These are phyloP conservation scores for Iselma pallidipennis DNA, from an alignment of 2,888 invertebrate genomes.

Conservation along the genomic window DNA sequence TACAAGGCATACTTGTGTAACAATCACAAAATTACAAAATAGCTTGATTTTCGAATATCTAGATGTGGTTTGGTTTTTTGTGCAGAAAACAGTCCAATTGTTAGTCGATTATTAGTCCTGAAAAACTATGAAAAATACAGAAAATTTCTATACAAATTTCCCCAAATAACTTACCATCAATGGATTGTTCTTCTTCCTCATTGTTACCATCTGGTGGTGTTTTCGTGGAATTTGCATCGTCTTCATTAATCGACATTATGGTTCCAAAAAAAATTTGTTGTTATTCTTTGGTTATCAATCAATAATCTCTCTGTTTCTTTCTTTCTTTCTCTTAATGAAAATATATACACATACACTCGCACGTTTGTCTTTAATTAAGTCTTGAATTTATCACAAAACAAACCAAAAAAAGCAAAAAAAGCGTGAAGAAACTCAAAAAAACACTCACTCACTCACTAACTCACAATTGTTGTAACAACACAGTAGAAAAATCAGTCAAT, in stretches of 20 bases:
- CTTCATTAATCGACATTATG: background rate
- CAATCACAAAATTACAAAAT: background rate
- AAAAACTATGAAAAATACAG: too few relatives aligned
- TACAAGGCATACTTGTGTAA: too few relatives aligned
- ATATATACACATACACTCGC: background rate
- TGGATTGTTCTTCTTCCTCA: background rate
- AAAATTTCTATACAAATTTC: background rate
- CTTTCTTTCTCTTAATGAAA: background rate
- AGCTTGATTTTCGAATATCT: background rate
- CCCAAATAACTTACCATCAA: background rate
- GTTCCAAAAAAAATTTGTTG: background rate
- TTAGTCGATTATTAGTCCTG: too few relatives aligned
- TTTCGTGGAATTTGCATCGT: background rate
- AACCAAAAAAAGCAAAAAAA: too few relatives aligned
- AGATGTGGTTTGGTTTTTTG: background rate
- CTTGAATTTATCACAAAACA: too few relatives aligned
- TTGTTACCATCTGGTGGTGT: background rate
- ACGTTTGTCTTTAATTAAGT: too few relatives aligned
- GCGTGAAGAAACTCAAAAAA: too few relatives aligned
- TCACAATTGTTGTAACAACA: too few relatives aligned
- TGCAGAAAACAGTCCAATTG: background rate
- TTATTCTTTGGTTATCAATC: background rate
- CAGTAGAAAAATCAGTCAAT: background rate
- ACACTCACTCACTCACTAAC: too few relatives aligned
- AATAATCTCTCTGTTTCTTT: background rate